A percentile compares a stretch with the other conserved stretches of the same genome.
phyloP scores from a whole-genome alignment of 1,140 invertebrate species.

The Drosophila takahashii region DNA sequence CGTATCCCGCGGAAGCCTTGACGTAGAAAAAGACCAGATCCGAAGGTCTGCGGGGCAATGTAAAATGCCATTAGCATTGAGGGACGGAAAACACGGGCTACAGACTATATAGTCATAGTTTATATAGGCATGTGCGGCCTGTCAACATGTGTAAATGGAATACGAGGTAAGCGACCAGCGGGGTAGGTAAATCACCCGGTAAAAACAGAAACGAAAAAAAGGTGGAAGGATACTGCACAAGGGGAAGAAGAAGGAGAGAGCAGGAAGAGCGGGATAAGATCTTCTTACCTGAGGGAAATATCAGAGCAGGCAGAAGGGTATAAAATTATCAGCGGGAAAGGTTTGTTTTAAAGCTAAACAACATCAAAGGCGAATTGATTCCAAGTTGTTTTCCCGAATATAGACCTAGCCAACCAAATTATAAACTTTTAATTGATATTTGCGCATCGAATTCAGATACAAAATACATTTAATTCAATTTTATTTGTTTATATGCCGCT shows the following conservation, averaged over 20 bases:
- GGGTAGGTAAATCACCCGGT: conserved; percentile 50
- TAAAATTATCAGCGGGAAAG: neutral
- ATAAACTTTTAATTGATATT: conserved; percentile 21
- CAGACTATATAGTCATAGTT: conserved; percentile 26
- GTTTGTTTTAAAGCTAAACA: conserved; percentile 8
- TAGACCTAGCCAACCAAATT: conserved; percentile 6
- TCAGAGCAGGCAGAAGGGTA: neutral
- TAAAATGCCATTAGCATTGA: conserved; percentile 70
- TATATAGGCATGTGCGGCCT: conserved; percentile 57
- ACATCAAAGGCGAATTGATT: conserved; percentile 22
- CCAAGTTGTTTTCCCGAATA: conserved; percentile 8
- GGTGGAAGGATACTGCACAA: conserved; percentile 9
- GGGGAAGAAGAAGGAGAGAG: neutral
- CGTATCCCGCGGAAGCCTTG: conserved; percentile 60
- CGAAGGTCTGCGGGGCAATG: conserved; percentile 52
- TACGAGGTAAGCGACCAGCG: conserved; percentile 27
- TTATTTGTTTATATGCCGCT: conserved; percentile 30
- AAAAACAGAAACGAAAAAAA: conserved; percentile 29
- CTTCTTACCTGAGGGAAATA: conserved; percentile 28
- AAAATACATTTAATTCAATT: conserved; percentile 28
- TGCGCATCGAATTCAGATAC: conserved; percentile 1
- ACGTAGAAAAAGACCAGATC: conserved; percentile 25
- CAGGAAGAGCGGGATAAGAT: conserved; percentile 17
- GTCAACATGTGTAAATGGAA: conserved; percentile 55
- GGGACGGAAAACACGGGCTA: conserved; percentile 27